Percentiles rank a stretch among this genome's conserved stretches.
These are phyloP conservation scores for Teleopsis dalmanni DNA, from an alignment of 1,140 invertebrate genomes.

Conservation along the genomic window DNA sequence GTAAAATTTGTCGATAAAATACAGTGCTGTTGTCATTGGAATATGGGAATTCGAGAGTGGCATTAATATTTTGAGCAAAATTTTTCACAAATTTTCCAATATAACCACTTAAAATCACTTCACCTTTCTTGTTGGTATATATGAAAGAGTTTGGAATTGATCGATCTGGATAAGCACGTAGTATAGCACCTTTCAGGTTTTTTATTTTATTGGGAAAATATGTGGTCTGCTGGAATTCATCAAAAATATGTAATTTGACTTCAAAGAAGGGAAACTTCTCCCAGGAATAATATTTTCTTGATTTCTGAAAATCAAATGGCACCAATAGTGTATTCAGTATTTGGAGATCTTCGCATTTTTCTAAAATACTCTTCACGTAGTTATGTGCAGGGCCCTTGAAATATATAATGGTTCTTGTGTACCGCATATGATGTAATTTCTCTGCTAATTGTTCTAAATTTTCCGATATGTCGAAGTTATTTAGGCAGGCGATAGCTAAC, in stretches of 20 bases:
- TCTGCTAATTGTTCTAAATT: too few species aligned
- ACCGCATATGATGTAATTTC: too few species aligned
- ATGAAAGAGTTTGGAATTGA: slow-evolving; percentile 18
- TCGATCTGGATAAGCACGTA: slow-evolving; percentile 11
- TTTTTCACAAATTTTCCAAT: slow-evolving; percentile 14
- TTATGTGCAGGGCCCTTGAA: neutral
- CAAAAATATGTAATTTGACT: neutral
- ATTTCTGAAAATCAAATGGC: neutral
- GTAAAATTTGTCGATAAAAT: too few species aligned
- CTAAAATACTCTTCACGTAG: neutral
- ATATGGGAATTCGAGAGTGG: slow-evolving; percentile 11
- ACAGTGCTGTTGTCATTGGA: neutral
- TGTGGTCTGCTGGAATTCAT: too few species aligned
- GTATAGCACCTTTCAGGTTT: neutral
- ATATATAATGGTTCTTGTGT: neutral
- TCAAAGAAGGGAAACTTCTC: neutral
- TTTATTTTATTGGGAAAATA: neutral
- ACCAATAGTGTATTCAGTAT: neutral
- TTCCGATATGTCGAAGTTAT: too few species aligned
- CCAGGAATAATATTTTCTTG: neutral
- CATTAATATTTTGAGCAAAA: slow-evolving; percentile 21
- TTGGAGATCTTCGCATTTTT: neutral
- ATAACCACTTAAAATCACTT: slow-evolving; percentile 17
- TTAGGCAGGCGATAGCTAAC: too few species aligned
- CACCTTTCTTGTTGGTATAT: slow-evolving; percentile 8